Evolutionary conservation across 2,113 vertebrate genomes (phyloP), one percentile per base, ranked within the genome.

Genomic region (Cichladusa arquata): DNA sequence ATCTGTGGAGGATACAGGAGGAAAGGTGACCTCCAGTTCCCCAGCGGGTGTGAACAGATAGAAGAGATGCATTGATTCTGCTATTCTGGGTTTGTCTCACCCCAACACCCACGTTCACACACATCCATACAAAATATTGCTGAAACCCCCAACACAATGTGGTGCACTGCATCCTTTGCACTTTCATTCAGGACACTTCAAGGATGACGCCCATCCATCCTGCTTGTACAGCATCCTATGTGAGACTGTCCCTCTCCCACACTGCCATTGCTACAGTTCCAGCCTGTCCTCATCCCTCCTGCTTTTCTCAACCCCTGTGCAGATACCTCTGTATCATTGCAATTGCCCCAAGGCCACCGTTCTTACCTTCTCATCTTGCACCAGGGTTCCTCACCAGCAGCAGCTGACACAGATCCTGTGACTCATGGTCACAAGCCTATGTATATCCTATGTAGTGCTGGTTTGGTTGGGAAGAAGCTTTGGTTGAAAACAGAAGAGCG

Each of bases 331-430:
- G 6, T 16, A 86, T 19, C 25, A 33, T 16, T 85, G 33, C 50
- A 77, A 47, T 45, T 60, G 48, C 23, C 29, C 15, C 28, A 56
- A 29, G 36, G 84, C 53, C 92, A 45, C 29, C 34, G 3, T 70
- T 90, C 93, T 94, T 95, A 95, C 71, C 92, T 95, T 94, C 40
- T 81, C n/a, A 44, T 86, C 71, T 73, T 74, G 86, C 51, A 89
- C 38, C 47, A 81, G 25, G 36, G 24, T 86, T 51, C 83, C 76
- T 90, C 95, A 86, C 50, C 56, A 86, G 31, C 61, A 84, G 65
- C 80, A 94, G 69, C 64, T 92, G 86, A 62, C 48, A 92, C 11
- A 64, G 77, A 64, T 91, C 38, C 28, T 67, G 44, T 56, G 60
- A 81, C 19, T 71, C 69, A 88, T 14, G 47, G 64, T 48, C 69